Evolutionary conservation across 1,140 invertebrate species (phyloP), one percentile per base, ranked within the genome.

Genomic region (Drosophila navojoa): DNA sequence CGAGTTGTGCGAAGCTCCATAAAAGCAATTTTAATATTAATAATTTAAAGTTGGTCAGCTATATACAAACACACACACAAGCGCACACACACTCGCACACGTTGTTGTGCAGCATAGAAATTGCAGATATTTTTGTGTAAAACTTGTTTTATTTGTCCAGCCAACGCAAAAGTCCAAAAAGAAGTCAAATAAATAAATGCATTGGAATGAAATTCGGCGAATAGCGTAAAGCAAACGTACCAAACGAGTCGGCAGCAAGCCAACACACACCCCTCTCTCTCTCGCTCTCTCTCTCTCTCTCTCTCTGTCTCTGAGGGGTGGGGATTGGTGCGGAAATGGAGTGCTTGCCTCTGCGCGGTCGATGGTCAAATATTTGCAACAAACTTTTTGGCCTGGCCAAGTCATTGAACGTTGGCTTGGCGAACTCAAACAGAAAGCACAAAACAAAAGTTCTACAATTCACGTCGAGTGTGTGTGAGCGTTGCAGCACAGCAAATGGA

Each of bases 181-280:
- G 50, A 81, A 86, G 86, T 86, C 82, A 86, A 86, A 87, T 86
- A 86, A 86, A 86, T 86, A 86, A 86, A 79, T 86, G 82, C 82
- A 86, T 71, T 67, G 67, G 47, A 73, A 64, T 64, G 71, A 76
- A 79, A 72, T 70, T 52, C 60, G 19, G 54, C 40, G 55, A 60
- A 52, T 63, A 68, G 57, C 58, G 69, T 57, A 70, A 52, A 75
- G 64, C 50, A 75, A 71, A 77, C 72, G 71, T 77, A 71, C 73
- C 72, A 72, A 58, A 42, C 50, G 29, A 61, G 35, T 57, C 53
- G 68, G 68, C 58, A 66, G 64, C 49, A 60, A 64, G 72, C 72
- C 72, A 71, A 75, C 62, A 67, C 2, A 27, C 16, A n/a, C 1
- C n/a, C 7, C 7, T 1, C 29, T 4, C 16, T 5, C 25, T 19